These are phyloP conservation scores for Amazonetta brasiliensis DNA, from an alignment of 2,797 vertebrate species.

Conservation along the genomic window DNA sequence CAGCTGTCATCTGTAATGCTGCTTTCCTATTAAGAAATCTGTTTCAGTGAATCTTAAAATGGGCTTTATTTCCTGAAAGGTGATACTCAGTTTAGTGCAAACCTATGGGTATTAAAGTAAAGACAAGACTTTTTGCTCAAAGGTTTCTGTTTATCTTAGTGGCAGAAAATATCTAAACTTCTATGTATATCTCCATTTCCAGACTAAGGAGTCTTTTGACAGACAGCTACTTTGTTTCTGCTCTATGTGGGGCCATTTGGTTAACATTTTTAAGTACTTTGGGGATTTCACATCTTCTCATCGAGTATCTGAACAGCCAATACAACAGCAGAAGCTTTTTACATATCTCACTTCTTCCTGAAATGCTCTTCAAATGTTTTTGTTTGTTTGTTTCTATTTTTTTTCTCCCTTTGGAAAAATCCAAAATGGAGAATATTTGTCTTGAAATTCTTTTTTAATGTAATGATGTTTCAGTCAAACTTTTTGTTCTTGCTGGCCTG, in stretches of 20 bases:
- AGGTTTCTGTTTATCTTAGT: neutral
- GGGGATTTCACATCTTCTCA: neutral
- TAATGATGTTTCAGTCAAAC: neutral
- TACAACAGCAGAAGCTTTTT: neutral
- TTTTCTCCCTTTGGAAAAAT: neutral
- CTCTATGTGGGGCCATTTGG: accelerated
- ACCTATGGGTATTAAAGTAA: neutral
- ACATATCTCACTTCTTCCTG: neutral
- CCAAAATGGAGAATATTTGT: neutral
- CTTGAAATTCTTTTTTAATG: neutral
- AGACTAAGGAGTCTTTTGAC: neutral
- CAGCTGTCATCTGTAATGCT: neutral
- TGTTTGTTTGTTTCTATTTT: no score
- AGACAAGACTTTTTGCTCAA: neutral
- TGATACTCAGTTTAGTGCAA: neutral
- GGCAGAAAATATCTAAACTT: neutral
- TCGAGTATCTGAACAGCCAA: neutral
- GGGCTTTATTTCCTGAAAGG: neutral
- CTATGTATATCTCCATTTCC: neutral
- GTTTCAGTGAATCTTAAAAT: neutral
- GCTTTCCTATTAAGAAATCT: neutral
- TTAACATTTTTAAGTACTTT: neutral
- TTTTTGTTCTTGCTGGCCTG: neutral
- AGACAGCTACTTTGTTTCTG: neutral
- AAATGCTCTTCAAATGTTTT: neutral